These are phyloP conservation scores for Lepisosteus osseus DNA, from an alignment of 2,113 vertebrate species.

Conservation along the genomic window DNA sequence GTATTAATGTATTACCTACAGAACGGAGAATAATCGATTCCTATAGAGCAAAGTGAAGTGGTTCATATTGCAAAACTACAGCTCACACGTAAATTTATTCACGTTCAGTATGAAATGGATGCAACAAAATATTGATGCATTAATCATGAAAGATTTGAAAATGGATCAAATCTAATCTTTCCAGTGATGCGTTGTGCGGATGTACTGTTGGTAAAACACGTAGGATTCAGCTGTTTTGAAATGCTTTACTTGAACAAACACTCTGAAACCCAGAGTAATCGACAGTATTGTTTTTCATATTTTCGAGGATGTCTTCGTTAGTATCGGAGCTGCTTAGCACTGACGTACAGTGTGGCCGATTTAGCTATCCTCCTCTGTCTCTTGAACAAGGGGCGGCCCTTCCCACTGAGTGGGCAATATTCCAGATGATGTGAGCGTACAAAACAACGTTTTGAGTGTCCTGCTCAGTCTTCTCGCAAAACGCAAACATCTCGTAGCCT, in stretches of 20 bases:
- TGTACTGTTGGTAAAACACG: neutral
- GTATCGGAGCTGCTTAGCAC: neutral
- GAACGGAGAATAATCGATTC: too few species aligned
- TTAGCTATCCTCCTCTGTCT: neutral
- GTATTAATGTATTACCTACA: too few species aligned
- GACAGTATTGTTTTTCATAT: neutral
- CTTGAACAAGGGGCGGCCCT: neutral
- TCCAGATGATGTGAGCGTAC: neutral
- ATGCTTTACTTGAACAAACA: neutral
- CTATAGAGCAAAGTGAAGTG: too few species aligned
- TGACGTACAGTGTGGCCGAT: neutral
- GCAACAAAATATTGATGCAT: too few species aligned
- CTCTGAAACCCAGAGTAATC: neutral
- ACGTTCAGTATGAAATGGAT: too few species aligned
- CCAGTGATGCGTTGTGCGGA: too few species aligned
- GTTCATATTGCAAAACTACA: too few species aligned
- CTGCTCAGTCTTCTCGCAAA: neutral
- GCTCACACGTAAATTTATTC: too few species aligned
- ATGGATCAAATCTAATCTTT: too few species aligned
- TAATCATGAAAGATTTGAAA: too few species aligned
- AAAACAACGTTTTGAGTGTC: conserved; percentile 1
- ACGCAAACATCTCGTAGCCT: neutral
- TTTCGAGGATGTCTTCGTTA: neutral
- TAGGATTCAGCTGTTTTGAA: neutral
- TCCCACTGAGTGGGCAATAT: neutral